Conservation (phyloP, 2,797 vertebrate genomes). For the Leptatherina wallacei region DNA sequence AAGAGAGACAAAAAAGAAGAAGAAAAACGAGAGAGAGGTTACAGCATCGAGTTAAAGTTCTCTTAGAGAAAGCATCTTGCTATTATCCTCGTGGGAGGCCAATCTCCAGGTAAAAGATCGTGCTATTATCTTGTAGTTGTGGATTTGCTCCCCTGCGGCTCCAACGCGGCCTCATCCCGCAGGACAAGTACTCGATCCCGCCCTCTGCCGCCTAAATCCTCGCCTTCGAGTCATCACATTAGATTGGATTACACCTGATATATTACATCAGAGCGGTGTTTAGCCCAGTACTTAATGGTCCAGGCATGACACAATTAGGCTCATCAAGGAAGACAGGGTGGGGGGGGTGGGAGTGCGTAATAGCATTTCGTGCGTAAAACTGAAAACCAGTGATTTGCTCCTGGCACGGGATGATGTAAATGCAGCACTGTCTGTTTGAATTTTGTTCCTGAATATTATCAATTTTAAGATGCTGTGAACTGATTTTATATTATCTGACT, state of each 20-base stretch:
- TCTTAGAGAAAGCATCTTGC: conserved; percentile 30
- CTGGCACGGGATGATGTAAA: neutral
- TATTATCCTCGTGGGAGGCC: conserved; percentile 73
- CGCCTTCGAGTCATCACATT: conserved; percentile 76
- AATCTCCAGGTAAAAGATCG: conserved; percentile 80
- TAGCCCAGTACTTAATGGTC: conserved; percentile 64
- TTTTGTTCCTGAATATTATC: neutral
- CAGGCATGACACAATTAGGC: conserved; percentile 73
- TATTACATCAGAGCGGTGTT: conserved; percentile 71
- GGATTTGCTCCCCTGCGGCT: conserved; percentile 75
- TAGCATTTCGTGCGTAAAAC: conserved; percentile 48
- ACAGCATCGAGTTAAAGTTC: conserved; percentile 37
- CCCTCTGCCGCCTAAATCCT: conserved; percentile 81
- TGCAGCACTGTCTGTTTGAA: neutral
- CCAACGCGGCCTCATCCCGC: conserved; percentile 66
- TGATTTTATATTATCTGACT: neutral
- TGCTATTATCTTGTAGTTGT: conserved; percentile 76
- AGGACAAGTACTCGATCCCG: conserved; percentile 76
- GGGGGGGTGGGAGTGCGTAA: conserved; percentile 38
- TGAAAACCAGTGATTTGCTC: neutral
- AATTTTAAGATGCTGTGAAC: neutral
- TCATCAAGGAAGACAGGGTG: conserved; percentile 58
- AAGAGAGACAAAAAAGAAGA: neutral
- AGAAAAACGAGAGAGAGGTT: conserved; percentile 19
- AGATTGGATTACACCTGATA: conserved; percentile 87